phyloP scores from a whole-genome alignment of 2,113 vertebrate genomes.

The Pantherophis guttatus region DNA sequence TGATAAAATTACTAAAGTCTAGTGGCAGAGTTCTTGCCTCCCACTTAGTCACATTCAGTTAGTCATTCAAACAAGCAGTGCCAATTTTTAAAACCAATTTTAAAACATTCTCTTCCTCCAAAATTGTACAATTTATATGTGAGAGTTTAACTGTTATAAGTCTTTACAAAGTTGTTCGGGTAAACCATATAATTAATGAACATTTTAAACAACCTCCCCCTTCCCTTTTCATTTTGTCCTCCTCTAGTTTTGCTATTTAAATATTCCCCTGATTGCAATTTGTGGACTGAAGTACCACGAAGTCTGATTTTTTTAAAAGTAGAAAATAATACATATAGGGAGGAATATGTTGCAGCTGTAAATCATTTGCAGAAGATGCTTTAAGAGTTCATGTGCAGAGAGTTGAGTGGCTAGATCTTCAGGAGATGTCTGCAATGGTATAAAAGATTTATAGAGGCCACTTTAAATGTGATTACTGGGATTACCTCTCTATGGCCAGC shows the following conservation, averaged over 20 bases:
- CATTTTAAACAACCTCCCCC: neutral
- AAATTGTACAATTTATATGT: neutral
- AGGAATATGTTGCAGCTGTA: neutral
- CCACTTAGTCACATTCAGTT: neutral
- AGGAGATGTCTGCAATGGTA: neutral
- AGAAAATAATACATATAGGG: neutral
- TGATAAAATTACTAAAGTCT: neutral
- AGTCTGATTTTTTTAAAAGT: neutral
- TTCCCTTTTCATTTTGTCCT: neutral
- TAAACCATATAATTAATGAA: neutral
- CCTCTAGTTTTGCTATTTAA: neutral
- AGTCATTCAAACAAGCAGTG: neutral
- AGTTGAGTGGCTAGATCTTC: neutral
- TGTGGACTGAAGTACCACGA: neutral
- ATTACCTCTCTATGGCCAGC: neutral
- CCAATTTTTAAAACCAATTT: neutral
- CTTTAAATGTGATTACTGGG: neutral
- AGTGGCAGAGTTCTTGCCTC: neutral
- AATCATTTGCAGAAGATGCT: neutral
- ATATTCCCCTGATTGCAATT: neutral
- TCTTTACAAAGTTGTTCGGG: neutral
- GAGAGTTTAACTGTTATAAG: neutral
- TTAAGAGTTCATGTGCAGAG: neutral
- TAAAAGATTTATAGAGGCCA: neutral
- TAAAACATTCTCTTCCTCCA: neutral